phyloP scores from a whole-genome alignment of 1,140 invertebrate species.

The Reticulitermes speratus region DNA sequence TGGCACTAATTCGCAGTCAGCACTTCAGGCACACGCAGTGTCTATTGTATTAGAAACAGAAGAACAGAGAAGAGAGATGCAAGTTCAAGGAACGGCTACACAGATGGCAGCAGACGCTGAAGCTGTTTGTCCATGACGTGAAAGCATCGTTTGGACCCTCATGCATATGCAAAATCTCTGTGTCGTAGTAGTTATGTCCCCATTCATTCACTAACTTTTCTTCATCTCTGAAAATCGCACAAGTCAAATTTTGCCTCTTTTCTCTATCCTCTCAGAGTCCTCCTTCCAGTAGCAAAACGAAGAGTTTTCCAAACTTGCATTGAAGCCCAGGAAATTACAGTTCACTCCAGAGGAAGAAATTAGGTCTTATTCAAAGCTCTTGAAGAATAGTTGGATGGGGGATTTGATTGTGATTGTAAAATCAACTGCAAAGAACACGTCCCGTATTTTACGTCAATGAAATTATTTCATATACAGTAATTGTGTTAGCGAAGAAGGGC shows the following conservation, averaged over 20 bases:
- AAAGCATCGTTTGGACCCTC: constrained; percentile 14
- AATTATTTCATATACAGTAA: constrained; percentile 28
- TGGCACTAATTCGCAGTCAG: background rate
- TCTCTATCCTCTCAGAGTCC: constrained; percentile 5
- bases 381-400: constrained; percentile 3
- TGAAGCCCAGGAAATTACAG: constrained; percentile 29
- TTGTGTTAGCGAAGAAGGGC: constrained; percentile 25
- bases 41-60: background rate
- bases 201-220: constrained; percentile 26
- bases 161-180: constrained; percentile 26
- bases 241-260: constrained; percentile 25
- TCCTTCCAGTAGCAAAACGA: constrained; percentile 15
- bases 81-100: constrained; percentile 13
- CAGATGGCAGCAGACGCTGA: background rate
- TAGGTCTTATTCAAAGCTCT: constrained; percentile 25
- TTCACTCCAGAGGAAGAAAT: constrained; percentile 26
- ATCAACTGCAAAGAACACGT: constrained; percentile 25
- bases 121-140: background rate
- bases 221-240: constrained; percentile 23
- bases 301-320: constrained; percentile 31
- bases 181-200: constrained; percentile 26
- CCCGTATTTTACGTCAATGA: constrained; percentile 26
- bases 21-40: background rate
- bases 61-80: background rate
- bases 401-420: constrained; percentile 25